Percentiles rank a stretch among this genome's conserved stretches.
phyloP scores from a whole-genome alignment of 2,113 vertebrate species.

The Chauna torquata region DNA sequence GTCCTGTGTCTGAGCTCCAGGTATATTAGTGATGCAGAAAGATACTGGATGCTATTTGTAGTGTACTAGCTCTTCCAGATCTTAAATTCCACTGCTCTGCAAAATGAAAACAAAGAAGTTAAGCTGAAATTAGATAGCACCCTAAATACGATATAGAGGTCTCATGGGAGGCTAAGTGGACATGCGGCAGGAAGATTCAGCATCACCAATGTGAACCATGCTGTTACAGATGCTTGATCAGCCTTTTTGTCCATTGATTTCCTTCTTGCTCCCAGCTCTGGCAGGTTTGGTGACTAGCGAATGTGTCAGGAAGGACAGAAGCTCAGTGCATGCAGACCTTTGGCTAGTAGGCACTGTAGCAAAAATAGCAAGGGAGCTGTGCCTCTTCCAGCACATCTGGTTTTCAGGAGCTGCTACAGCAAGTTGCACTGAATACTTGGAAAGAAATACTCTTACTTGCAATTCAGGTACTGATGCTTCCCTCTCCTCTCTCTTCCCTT shows the following conservation, averaged over 20 bases:
- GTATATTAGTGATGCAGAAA: neutral
- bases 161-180: neutral
- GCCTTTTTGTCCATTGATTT: rapidly evolving
- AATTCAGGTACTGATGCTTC: neutral
- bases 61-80: neutral
- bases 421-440: neutral
- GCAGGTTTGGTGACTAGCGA: neutral
- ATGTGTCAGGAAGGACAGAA: neutral
- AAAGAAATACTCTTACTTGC: neutral
- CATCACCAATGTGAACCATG: neutral
- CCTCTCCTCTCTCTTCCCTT: neutral
- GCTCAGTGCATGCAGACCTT: neutral
- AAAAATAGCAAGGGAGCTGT: neutral
- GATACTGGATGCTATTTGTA: neutral
- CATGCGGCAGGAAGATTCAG: neutral
- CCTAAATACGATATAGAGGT: neutral
- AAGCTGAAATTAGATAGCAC: neutral
- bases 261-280: neutral
- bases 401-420: neutral
- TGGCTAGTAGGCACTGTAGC: neutral
- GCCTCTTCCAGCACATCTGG: neutral
- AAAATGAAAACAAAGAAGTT: neutral
- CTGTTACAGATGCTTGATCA: neutral
- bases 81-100: neutral
- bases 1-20: neutral